phyloP scores from a whole-genome alignment of 2,888 invertebrate species.

The Helobdella robusta region DNA sequence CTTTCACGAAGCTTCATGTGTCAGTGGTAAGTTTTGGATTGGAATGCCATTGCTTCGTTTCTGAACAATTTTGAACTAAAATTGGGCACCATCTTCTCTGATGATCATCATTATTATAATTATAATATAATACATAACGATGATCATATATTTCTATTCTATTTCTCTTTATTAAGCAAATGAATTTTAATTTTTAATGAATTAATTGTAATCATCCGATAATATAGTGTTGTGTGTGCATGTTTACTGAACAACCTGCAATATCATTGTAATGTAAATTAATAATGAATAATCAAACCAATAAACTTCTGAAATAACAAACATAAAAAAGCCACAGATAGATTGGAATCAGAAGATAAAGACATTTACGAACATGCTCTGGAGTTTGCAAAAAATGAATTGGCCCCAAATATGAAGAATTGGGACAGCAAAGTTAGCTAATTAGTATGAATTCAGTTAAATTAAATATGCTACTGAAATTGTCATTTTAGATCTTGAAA shows the following conservation, averaged over 20 bases:
- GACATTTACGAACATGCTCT: slow-evolving; percentile 54
- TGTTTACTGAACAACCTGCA: neutral
- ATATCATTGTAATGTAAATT: neutral
- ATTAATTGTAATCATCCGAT: neutral
- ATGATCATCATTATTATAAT: too few species aligned
- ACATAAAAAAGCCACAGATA: slow-evolving; percentile 45
- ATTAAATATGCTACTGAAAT: neutral
- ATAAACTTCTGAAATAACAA: neutral
- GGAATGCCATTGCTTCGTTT: too few species aligned
- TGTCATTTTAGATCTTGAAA: neutral
- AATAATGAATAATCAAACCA: neutral
- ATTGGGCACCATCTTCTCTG: too few species aligned
- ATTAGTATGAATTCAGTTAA: neutral
- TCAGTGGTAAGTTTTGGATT: too few species aligned
- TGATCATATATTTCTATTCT: too few species aligned
- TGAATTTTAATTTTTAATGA: neutral
- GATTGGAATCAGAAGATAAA: slow-evolving; percentile 52
- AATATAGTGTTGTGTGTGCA: neutral
- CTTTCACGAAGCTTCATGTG: too few species aligned
- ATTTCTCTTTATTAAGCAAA: too few species aligned
- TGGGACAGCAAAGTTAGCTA: slow-evolving; percentile 54
- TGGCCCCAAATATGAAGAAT: slow-evolving; percentile 54
- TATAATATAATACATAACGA: too few species aligned
- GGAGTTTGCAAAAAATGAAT: slow-evolving; percentile 55
- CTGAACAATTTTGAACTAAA: too few species aligned